Evolutionary conservation across 2,113 vertebrate genomes (phyloP).

Genomic region (Dermatemys mawii): DNA sequence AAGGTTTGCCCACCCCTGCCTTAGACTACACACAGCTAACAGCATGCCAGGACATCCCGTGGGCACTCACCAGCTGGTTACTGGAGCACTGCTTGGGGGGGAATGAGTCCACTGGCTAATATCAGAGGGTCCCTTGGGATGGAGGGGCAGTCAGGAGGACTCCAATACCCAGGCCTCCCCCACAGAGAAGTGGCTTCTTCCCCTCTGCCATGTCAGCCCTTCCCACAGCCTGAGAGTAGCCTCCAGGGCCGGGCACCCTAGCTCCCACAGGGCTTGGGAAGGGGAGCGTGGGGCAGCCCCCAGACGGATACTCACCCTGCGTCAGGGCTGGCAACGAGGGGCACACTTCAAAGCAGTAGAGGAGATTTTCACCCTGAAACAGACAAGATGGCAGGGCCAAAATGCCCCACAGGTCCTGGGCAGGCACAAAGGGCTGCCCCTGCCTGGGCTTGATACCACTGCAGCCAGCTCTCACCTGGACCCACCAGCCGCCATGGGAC

Average conservation of each 20-base stretch:
- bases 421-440: neutral
- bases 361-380: slow-evolving; percentile 86
- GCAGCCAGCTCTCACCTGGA: neutral
- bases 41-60: fast-evolving
- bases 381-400: neutral
- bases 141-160: too few relatives aligned
- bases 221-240: too few relatives aligned
- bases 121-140: too few relatives aligned
- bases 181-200: too few relatives aligned
- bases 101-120: too few relatives aligned
- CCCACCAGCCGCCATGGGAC: too few relatives aligned
- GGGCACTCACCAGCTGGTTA: too few relatives aligned
- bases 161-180: too few relatives aligned
- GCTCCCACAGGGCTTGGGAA: neutral
- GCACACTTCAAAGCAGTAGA: slow-evolving; percentile 89
- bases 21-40: neutral
- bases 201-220: too few relatives aligned
- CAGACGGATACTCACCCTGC: slow-evolving; percentile 77
- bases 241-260: neutral
- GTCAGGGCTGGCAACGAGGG: slow-evolving; percentile 80
- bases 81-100: too few relatives aligned
- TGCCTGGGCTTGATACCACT: neutral
- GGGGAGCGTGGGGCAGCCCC: fast-evolving
- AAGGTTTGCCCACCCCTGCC: too few relatives aligned
- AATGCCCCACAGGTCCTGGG: neutral